Conservation (phyloP, 1,140 invertebrate genomes). For the Luehdorfia chinensis region DNA sequence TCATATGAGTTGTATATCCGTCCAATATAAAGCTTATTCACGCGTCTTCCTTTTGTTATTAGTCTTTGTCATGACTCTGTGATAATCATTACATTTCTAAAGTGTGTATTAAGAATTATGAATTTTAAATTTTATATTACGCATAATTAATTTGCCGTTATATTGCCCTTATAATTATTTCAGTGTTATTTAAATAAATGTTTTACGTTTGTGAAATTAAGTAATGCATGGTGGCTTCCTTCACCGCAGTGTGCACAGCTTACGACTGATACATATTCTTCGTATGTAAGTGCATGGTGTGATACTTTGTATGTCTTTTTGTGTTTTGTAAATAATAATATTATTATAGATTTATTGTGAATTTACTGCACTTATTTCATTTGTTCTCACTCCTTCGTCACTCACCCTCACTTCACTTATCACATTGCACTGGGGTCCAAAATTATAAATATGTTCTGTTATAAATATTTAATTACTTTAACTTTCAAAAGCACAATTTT, state of each 20-base stretch:
- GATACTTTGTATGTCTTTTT: conserved; percentile 59
- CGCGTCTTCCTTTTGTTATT: conserved; percentile 44
- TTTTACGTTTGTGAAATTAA: conserved; percentile 31
- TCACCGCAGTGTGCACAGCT: conserved; percentile 66
- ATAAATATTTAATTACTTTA: background rate
- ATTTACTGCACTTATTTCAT: conserved; percentile 73
- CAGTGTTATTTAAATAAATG: background rate
- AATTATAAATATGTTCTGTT: background rate
- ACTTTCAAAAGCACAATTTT: background rate
- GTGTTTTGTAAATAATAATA: conserved; percentile 74
- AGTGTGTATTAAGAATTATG: conserved; percentile 25
- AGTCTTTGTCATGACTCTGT: conserved; percentile 40
- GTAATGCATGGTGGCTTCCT: conserved; percentile 65
- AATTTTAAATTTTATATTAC: conserved; percentile 20
- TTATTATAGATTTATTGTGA: conserved; percentile 64
- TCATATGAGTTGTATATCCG: no score
- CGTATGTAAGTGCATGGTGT: conserved; percentile 74
- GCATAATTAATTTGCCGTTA: conserved; percentile 13
- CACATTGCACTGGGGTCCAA: conserved; percentile 29
- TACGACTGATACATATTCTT: conserved; percentile 51
- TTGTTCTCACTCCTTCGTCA: conserved; percentile 59
- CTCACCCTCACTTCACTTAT: conserved; percentile 48
- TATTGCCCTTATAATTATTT: conserved; percentile 4
- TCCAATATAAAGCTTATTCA: conserved; percentile 31
- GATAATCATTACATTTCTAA: conserved; percentile 36